These are phyloP conservation scores for Euzetes globulus DNA, from an alignment of 2,888 invertebrate genomes.

Conservation along the genomic window DNA sequence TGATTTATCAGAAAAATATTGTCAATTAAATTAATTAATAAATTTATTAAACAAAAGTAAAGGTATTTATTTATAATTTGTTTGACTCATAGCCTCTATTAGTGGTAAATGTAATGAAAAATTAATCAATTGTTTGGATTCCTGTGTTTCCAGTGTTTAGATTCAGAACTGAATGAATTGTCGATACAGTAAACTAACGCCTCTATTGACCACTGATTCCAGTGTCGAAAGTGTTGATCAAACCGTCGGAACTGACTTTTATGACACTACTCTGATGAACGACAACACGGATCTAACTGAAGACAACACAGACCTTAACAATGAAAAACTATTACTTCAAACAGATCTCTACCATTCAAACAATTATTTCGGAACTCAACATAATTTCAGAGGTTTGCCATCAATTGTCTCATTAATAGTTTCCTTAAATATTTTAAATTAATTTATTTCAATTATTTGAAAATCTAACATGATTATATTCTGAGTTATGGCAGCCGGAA, in stretches of 20 bases:
- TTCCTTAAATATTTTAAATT: not conserved
- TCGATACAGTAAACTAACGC: slow-evolving; percentile 4
- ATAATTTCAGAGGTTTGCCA: not conserved
- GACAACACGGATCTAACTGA: not conserved
- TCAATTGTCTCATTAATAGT: not conserved
- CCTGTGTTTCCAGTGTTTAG: not conserved
- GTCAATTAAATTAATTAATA: not conserved
- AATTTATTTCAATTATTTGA: not conserved
- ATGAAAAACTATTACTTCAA: not conserved
- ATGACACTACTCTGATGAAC: not conserved
- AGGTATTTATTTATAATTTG: not conserved
- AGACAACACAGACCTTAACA: not conserved
- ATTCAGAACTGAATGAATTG: slow-evolving; percentile 14
- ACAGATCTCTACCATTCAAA: slow-evolving; percentile 5
- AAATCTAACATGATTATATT: too few relatives aligned
- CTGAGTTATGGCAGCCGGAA: too few relatives aligned
- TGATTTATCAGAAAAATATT: too few relatives aligned
- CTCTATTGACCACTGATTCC: not conserved
- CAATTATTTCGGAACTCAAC: slow-evolving; percentile 2
- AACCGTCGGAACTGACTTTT: not conserved
- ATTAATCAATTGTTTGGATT: not conserved
- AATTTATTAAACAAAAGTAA: not conserved
- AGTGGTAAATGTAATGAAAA: too few relatives aligned
- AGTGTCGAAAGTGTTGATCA: not conserved
- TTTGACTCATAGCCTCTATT: not conserved